Conservation (phyloP, 2,797 vertebrate species). For the Catharus ustulatus region DNA sequence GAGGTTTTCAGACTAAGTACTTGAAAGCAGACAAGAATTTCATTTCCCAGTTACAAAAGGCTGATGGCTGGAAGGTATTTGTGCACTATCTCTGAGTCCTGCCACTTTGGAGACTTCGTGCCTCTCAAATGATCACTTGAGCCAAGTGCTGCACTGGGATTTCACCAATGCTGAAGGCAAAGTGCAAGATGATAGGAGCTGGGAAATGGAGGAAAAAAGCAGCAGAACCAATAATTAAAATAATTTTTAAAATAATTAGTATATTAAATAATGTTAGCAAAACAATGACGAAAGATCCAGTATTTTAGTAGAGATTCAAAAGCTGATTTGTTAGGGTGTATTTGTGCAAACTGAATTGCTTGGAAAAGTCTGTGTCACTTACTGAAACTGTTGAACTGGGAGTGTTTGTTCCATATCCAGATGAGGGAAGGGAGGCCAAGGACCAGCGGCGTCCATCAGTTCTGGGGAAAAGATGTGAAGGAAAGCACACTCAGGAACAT, state of each 20-base stretch:
- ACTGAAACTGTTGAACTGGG: slow-evolving; percentile 98
- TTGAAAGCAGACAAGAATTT: neutral
- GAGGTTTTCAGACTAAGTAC: neutral
- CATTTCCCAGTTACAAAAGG: neutral
- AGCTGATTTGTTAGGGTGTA: slow-evolving; percentile 62
- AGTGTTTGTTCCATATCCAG: slow-evolving; percentile 97
- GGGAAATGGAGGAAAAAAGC: slow-evolving; percentile 62
- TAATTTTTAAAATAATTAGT: slow-evolving; percentile 25
- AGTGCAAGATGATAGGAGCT: slow-evolving; percentile 59
- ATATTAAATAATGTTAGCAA: slow-evolving; percentile 59
- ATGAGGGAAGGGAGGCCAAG: slow-evolving; percentile 93
- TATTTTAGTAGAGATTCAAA: slow-evolving; percentile 62
- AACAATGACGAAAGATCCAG: slow-evolving; percentile 46
- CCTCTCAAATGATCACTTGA: neutral
- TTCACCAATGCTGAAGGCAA: slow-evolving; percentile 46
- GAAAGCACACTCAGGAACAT: neutral
- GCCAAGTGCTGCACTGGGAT: slow-evolving; percentile 17
- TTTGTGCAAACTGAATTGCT: slow-evolving; percentile 22
- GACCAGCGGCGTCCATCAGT: slow-evolving; percentile 97
- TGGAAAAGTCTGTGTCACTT: slow-evolving; percentile 71
- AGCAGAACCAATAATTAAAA: slow-evolving; percentile 52
- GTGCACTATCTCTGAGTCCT: neutral
- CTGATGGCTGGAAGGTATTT: neutral
- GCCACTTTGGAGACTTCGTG: neutral
- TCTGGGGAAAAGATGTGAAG: slow-evolving; percentile 70